Evolutionary conservation across 1,140 invertebrate genomes (phyloP).

Genomic region (Papilio helenus): DNA sequence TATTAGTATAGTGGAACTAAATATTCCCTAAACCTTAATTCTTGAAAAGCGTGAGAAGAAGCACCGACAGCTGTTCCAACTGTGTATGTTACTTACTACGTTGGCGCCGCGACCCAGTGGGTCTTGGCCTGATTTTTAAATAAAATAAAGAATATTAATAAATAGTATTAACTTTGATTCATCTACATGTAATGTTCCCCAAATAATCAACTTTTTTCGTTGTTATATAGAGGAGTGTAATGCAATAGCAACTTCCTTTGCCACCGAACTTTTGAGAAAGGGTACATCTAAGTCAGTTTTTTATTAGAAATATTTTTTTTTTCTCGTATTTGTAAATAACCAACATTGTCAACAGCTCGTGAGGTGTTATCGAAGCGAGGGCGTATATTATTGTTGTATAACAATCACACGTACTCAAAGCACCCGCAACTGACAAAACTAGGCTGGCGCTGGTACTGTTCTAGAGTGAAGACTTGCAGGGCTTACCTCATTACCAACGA

Average conservation of each 20-base stretch:
- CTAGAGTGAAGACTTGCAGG: slow-evolving; percentile 67
- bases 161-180: too few species aligned
- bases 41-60: not conserved
- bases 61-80: not conserved
- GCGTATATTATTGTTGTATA: slow-evolving; percentile 60
- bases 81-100: too few species aligned
- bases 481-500: slow-evolving; percentile 60
- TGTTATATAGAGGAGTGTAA: too few species aligned
- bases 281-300: not conserved
- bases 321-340: not conserved
- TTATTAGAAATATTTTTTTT: not conserved
- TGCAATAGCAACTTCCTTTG: too few species aligned
- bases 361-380: slow-evolving; percentile 63
- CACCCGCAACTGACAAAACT: slow-evolving; percentile 61
- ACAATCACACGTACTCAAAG: slow-evolving; percentile 67
- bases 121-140: too few species aligned
- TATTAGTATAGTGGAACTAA: too few species aligned
- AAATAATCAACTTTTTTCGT: too few species aligned
- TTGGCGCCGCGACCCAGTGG: too few species aligned
- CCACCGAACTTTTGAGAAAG: too few species aligned
- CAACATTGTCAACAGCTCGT: slow-evolving; percentile 47
- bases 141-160: too few species aligned
- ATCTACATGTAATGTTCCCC: too few species aligned
- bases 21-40: not conserved
- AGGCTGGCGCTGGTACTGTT: slow-evolving; percentile 73